Conservation (phyloP, 2,888 invertebrate species). For the Cacoxenus indagator region DNA sequence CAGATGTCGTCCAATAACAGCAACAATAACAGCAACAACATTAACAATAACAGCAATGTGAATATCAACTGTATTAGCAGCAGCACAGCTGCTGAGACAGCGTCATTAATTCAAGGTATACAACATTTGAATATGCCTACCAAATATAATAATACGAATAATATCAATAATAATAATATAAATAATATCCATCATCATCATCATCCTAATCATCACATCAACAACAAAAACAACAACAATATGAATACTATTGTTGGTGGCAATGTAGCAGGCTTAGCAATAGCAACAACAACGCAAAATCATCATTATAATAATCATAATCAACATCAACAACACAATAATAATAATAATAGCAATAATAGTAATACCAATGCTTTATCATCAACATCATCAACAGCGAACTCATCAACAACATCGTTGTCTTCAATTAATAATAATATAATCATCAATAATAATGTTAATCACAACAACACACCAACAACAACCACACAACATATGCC, state of each 20-base stretch:
- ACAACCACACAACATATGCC: neutral
- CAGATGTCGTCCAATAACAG: constrained; percentile 31
- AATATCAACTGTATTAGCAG: neutral
- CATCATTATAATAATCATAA: constrained; percentile 5
- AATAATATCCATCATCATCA: constrained; percentile 26
- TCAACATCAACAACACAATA: constrained; percentile 32
- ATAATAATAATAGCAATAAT: constrained; percentile 17
- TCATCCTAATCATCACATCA: constrained; percentile 8
- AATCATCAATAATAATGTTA: constrained; percentile 30
- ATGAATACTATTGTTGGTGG: constrained; percentile 29
- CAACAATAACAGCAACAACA: constrained; percentile 11
- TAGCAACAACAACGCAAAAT: constrained; percentile 28
- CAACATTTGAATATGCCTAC: constrained; percentile 53
- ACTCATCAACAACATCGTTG: constrained; percentile 14
- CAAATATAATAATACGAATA: constrained; percentile 37
- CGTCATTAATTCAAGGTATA: constrained; percentile 49
- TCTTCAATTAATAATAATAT: constrained; percentile 18
- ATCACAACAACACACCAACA: constrained; percentile 19
- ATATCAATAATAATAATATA: constrained; percentile 32
- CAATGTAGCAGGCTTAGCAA: constrained; percentile 33
- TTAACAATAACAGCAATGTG: neutral
- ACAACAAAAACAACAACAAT: constrained; percentile 31
- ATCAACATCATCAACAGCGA: constrained; percentile 22
- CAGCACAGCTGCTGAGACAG: constrained; percentile 39
- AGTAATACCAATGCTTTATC: constrained; percentile 3